phyloP scores from a whole-genome alignment of 2,113 vertebrate species.

The Pogonocichla stellata region DNA sequence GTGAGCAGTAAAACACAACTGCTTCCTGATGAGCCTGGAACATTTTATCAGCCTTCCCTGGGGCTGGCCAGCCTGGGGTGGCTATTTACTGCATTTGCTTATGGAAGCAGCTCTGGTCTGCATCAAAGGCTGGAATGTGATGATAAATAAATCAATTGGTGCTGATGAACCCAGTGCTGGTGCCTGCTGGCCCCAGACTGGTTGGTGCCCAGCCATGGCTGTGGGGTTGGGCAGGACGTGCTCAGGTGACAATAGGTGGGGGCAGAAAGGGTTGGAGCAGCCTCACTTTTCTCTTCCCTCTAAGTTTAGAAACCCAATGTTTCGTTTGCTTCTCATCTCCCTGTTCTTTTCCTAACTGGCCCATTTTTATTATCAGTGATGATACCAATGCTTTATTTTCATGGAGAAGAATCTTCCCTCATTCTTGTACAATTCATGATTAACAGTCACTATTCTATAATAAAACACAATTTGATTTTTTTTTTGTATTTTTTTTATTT shows the following conservation, averaged over 20 bases:
- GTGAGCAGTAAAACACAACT: not conserved
- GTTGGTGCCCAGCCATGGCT: not conserved
- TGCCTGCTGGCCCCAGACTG: not conserved
- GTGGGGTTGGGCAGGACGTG: not conserved
- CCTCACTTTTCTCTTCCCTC: not conserved
- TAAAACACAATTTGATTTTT: not conserved
- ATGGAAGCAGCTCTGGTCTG: constrained; percentile 11
- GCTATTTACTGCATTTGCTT: not conserved
- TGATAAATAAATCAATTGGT: not conserved
- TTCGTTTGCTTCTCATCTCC: not conserved
- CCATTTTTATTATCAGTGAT: not conserved
- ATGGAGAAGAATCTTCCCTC: not conserved
- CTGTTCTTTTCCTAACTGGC: not conserved
- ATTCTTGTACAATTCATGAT: not conserved
- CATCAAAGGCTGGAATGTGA: constrained; percentile 50
- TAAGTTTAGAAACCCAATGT: not conserved
- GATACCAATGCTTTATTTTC: not conserved
- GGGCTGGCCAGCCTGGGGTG: not conserved
- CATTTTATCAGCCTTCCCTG: not conserved
- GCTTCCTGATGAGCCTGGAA: not conserved
- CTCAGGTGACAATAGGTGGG: not conserved
- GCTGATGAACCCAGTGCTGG: constrained; percentile 3
- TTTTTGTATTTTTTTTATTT: no score
- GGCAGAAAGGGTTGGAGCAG: not conserved
- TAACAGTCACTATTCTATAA: not conserved